Conservation (phyloP, 2,888 invertebrate genomes). For the Lasiommata megera region DNA sequence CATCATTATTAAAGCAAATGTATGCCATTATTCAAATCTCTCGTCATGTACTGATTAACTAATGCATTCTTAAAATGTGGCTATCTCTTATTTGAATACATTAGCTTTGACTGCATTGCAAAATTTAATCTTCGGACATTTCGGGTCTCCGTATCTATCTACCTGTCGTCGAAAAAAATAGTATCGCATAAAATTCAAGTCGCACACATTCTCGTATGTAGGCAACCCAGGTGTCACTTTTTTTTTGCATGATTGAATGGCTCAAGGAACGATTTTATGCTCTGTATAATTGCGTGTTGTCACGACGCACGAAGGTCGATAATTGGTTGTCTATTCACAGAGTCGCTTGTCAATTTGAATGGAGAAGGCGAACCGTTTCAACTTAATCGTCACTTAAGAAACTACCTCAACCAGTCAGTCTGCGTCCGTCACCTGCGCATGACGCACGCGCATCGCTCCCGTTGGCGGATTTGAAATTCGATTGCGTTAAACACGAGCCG, state of each 20-base stretch:
- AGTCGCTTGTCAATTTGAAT: constrained; percentile 63
- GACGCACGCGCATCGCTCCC: constrained; percentile 54
- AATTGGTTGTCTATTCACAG: constrained; percentile 31
- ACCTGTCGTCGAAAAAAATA: constrained; percentile 49
- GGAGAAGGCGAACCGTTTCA: constrained; percentile 64
- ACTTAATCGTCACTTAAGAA: constrained; percentile 64
- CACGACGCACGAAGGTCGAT: constrained; percentile 27
- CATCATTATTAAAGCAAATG: constrained; percentile 14
- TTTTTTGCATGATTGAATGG: constrained; percentile 36
- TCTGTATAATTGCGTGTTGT: constrained; percentile 28
- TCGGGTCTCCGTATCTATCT: constrained; percentile 38
- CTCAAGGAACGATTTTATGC: constrained; percentile 33
- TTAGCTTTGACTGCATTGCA: neutral
- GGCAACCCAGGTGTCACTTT: constrained; percentile 70
- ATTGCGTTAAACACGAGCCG: constrained; percentile 49
- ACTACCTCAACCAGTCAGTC: constrained; percentile 57
- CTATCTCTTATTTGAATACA: constrained; percentile 16
- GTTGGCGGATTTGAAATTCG: constrained; percentile 61
- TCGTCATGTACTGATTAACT: constrained; percentile 28
- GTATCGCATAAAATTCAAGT: constrained; percentile 67
- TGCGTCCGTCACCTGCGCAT: constrained; percentile 61
- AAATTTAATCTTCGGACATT: constrained; percentile 12
- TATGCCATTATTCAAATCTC: constrained; percentile 21
- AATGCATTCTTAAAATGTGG: constrained; percentile 20
- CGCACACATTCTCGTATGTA: constrained; percentile 74